Conservation (phyloP, 2,888 invertebrate genomes). For the Megaustenia siamemsis region DNA sequence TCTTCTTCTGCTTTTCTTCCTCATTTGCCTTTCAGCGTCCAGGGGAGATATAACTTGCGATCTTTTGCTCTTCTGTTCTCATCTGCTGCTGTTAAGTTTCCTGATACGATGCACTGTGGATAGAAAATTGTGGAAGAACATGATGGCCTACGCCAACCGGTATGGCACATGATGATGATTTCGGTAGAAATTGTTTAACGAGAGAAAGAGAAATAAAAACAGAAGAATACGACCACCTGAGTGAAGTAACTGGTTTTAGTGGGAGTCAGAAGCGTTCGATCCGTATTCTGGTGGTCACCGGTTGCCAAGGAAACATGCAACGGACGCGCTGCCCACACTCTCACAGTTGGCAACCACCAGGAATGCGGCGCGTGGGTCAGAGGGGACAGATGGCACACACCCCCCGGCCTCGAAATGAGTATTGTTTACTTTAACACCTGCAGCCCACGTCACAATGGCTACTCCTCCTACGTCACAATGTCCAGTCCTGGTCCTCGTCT, state of each 20-base stretch:
- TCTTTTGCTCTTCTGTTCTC: too few relatives aligned
- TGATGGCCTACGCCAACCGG: too few relatives aligned
- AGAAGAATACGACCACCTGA: not conserved
- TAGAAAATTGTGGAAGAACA: too few relatives aligned
- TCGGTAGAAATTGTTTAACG: too few relatives aligned
- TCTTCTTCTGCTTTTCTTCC: too few relatives aligned
- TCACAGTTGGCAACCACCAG: not conserved
- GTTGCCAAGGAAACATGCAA: too few relatives aligned
- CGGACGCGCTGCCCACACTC: not conserved
- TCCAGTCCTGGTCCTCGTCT: slow-evolving; percentile 36
- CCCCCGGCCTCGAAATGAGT: not conserved
- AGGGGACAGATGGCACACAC: not conserved
- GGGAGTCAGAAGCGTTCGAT: slow-evolving; percentile 27
- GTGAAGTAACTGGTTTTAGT: not conserved
- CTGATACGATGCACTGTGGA: too few relatives aligned
- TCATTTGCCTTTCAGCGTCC: too few relatives aligned
- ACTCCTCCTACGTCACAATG: slow-evolving; percentile 42
- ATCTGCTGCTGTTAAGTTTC: too few relatives aligned
- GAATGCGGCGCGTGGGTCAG: slow-evolving; percentile 21
- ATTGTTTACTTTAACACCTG: slow-evolving; percentile 48
- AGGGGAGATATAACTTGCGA: too few relatives aligned
- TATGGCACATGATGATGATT: too few relatives aligned
- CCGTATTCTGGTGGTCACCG: not conserved
- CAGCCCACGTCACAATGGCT: slow-evolving; percentile 44
- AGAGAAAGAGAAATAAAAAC: not conserved